These are phyloP conservation scores for Halyomorpha halys DNA, from an alignment of 1,140 invertebrate species.

Conservation along the genomic window DNA sequence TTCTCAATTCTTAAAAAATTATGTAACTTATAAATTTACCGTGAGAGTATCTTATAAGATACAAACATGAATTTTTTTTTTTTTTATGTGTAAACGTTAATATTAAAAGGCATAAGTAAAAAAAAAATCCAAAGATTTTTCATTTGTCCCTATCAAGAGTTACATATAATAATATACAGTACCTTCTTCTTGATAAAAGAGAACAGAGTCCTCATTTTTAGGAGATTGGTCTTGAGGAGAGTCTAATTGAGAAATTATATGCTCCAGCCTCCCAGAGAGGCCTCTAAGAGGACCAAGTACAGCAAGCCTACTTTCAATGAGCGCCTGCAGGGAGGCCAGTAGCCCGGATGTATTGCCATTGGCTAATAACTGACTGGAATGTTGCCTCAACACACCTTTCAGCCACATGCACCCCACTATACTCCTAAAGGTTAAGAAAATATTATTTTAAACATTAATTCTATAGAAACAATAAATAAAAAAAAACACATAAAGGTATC, in stretches of 20 bases:
- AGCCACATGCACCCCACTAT: slow-evolving; percentile 18
- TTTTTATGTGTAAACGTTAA: too few relatives aligned
- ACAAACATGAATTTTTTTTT: too few relatives aligned
- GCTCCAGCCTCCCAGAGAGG: slow-evolving; percentile 21
- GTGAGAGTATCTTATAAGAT: too few relatives aligned
- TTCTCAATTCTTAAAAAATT: too few relatives aligned
- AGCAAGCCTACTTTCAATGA: slow-evolving; percentile 17
- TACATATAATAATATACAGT: neutral
- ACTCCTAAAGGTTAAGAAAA: slow-evolving; percentile 10
- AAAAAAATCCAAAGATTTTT: too few relatives aligned
- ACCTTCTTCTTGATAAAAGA: slow-evolving; percentile 24
- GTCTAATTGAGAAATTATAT: slow-evolving; percentile 17
- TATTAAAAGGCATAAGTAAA: too few relatives aligned
- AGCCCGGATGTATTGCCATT: neutral
- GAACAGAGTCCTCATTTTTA: neutral
- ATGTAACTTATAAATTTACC: too few relatives aligned
- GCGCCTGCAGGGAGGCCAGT: slow-evolving; percentile 1
- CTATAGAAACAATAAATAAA: too few relatives aligned
- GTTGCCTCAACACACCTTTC: slow-evolving; percentile 12
- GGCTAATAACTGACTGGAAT: slow-evolving; percentile 17
- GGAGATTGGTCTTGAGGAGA: neutral
- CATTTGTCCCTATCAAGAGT: too few relatives aligned
- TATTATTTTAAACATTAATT: too few relatives aligned
- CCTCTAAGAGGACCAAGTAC: neutral
- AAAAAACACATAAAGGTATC: too few relatives aligned